Evolutionary conservation across 2,888 invertebrate species (phyloP).

Genomic region (Coremacera marginata): DNA sequence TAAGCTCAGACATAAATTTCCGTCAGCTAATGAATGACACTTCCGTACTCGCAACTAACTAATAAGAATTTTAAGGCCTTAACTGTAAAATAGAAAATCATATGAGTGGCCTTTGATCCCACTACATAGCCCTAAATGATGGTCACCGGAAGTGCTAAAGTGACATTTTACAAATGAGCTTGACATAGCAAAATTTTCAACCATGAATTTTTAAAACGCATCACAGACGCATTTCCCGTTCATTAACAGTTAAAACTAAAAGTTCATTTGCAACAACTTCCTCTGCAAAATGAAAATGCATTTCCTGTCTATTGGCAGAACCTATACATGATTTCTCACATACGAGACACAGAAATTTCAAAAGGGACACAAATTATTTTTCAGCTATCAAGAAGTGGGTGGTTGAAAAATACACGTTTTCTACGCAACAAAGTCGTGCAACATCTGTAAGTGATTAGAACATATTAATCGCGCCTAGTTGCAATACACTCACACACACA

Average conservation of each 20-base stretch:
- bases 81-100: neutral
- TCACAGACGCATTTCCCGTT: constrained; percentile 37
- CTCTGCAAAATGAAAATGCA: constrained; percentile 66
- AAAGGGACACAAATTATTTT: neutral
- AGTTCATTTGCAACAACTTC: constrained; percentile 67
- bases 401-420: neutral
- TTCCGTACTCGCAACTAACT: neutral
- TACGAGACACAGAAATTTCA: neutral
- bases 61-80: neutral
- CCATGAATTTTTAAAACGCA: constrained; percentile 7
- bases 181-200: constrained; percentile 14
- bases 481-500: neutral
- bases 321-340: too few relatives aligned
- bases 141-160: constrained; percentile 32
- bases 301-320: constrained; percentile 60
- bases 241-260: constrained; percentile 61
- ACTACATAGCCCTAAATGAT: neutral
- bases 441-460: constrained; percentile 62
- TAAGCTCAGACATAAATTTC: constrained; percentile 57
- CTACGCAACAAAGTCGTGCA: constrained; percentile 42
- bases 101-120: neutral
- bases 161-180: constrained; percentile 36
- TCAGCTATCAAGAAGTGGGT: neutral
- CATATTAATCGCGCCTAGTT: constrained; percentile 49
- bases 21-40: constrained; percentile 43